Evolutionary conservation across 2,113 vertebrate species (phyloP), one percentile per base, ranked within the genome.

Genomic region (Danionella cerebrum): DNA sequence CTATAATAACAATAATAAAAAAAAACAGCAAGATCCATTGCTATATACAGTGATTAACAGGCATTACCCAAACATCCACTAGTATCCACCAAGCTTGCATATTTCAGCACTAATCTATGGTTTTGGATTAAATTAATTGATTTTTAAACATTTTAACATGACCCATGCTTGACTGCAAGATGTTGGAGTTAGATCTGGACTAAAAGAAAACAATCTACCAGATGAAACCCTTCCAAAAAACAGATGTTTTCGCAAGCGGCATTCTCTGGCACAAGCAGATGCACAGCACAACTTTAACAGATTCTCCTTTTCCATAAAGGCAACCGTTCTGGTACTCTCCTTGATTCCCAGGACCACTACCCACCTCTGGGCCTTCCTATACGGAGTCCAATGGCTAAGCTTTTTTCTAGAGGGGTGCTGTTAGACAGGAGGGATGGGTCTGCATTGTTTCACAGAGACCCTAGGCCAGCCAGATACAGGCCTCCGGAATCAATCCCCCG

Each of bases 401-500:
- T 59, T 45, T 72, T n/a, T 45, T 65, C 62, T 21, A 13, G 53
- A 67, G 48, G 52, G 51, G 51, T 67, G 54, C 42, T 31, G 45
- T 14, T 60, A 18, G 42, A 69, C 57, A 41, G 52, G 35, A 74
- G 60, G 53, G 66, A 67, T 51, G 67, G 70, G 53, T 64, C 41
- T 21, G 42, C 66, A 78, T 73, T 80, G 79, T 77, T 72, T 45
- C 67, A 41, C 39, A 39, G 39, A 58, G 70, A 62, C 71, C 66
- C 59, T 33, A 22, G 60, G 70, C 68, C 68, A 42, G 54, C 45
- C 51, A 54, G 53, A 73, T 65, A 67, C 69, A 72, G 69, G 54
- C 77, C 75, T 55, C 69, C 64, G 58, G 71, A 79, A 80, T 78
- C 63, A 76, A 73, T 73, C 70, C 71, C 75, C 70, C 41, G 22